Conservation (phyloP, 2,888 invertebrate genomes). For the Desoria tigrina region DNA sequence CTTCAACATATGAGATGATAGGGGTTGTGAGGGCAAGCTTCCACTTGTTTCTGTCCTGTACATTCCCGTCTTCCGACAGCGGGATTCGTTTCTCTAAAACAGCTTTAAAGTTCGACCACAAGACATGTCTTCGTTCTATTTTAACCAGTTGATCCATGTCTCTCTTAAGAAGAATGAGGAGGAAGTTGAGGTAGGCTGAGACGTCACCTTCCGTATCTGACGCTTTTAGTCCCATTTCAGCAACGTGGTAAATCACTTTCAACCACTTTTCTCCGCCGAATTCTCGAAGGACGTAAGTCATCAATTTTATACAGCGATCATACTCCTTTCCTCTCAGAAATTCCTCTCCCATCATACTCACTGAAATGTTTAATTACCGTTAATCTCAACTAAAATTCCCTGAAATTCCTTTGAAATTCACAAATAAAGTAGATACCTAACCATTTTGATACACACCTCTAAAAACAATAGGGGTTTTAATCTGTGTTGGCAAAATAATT, state of each 20-base stretch:
- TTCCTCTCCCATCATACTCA: slow-evolving; percentile 51
- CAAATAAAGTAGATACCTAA: too few relatives aligned
- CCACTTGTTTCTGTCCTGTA: slow-evolving; percentile 35
- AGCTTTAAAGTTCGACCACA: slow-evolving; percentile 43
- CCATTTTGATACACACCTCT: too few relatives aligned
- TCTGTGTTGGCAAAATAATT: too few relatives aligned
- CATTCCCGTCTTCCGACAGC: neutral
- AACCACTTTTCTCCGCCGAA: slow-evolving; percentile 48
- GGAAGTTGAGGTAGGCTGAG: slow-evolving; percentile 46
- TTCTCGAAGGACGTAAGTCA: slow-evolving; percentile 51
- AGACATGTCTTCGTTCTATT: slow-evolving; percentile 18
- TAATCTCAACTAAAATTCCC: too few relatives aligned
- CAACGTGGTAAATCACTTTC: slow-evolving; percentile 39
- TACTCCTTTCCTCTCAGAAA: slow-evolving; percentile 46
- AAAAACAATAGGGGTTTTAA: too few relatives aligned
- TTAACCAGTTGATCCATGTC: slow-evolving; percentile 33
- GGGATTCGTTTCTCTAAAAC: slow-evolving; percentile 45
- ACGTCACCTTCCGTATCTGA: slow-evolving; percentile 46
- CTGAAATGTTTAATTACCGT: slow-evolving; percentile 31
- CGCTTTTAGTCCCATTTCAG: slow-evolving; percentile 45
- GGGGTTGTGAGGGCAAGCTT: slow-evolving; percentile 28
- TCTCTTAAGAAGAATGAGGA: slow-evolving; percentile 45
- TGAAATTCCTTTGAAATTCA: too few relatives aligned
- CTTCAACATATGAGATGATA: slow-evolving; percentile 44
- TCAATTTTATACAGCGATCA: slow-evolving; percentile 47